These are phyloP conservation scores for Karalla daura DNA, from an alignment of 2,797 vertebrate genomes.

Conservation along the genomic window DNA sequence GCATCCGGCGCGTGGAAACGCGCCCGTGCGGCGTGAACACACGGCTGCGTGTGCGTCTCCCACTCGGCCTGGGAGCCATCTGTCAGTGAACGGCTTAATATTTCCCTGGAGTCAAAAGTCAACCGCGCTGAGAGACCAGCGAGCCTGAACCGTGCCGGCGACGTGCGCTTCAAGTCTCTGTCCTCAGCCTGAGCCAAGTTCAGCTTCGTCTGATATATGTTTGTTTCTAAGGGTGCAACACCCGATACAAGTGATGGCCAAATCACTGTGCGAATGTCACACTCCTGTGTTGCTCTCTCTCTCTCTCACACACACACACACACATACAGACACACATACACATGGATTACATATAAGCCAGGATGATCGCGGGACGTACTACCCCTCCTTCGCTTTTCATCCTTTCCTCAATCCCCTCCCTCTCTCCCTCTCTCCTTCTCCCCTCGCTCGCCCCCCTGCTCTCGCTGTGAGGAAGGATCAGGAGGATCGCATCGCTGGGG, in stretches of 20 bases:
- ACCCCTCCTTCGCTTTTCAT: slow-evolving; percentile 1
- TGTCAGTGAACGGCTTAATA: neutral
- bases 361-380: slow-evolving; percentile 3
- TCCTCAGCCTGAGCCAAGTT: neutral
- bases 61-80: neutral
- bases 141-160: neutral
- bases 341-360: slow-evolving; percentile 1
- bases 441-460: neutral
- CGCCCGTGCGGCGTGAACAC: neutral
- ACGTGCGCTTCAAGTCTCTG: neutral
- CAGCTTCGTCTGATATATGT: neutral
- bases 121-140: neutral
- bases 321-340: slow-evolving; percentile 1
- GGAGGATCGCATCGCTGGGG: neutral
- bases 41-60: neutral
- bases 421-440: neutral
- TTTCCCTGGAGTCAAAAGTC: too few relatives aligned
- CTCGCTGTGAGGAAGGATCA: neutral
- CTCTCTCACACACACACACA: neutral
- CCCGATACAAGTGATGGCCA: slow-evolving; percentile 1
- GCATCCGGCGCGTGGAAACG: neutral
- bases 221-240: neutral
- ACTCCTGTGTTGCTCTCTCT: neutral
- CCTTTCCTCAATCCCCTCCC: neutral
- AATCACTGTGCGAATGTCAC: slow-evolving; percentile 5